Base-by-base conservation (phyloP, 2,113 vertebrate species). In the Onychorhynchus coronatus region DNA sequence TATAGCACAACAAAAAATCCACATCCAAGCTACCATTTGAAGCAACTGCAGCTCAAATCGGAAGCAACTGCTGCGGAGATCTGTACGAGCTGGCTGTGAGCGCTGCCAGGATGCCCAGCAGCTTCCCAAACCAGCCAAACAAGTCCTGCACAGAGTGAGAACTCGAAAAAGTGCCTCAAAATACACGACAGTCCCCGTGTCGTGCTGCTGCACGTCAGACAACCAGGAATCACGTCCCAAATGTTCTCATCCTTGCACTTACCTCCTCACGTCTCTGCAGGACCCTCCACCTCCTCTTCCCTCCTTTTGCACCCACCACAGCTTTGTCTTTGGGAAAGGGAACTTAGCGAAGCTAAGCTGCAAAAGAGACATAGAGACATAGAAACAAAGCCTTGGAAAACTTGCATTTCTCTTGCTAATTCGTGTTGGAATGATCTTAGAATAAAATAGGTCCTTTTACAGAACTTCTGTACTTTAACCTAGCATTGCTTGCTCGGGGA, bases 161-260 rank as follows among this genome's bases (percentile, higher is more conserved):
- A n/a, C 59, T 24, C 70, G 14, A 8, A 70, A 46, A 66, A 8
- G 25, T 28, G 30, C 21, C 56, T 52, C 47, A 20, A 66, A 88
- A 33, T 5, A 55, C 19, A 17, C 22, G 12, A 28, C 46, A 72
- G 12, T 39, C 30, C 22, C 61, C 42, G 39, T 44, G 31, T 15
- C 22, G 14, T 0, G 0, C 24, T 65, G 47, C 27, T 27, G 20
- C 18, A 52, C 14, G 3, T 25, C 1, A 75, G 46, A 16, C 16
- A 28, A 9, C 6, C 10, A 19, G 55, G 25, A 53, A 16, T 10
- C 41, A 47, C 17, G 28, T 14, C 33, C 18, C 62, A 50, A 4
- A n/a, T 44, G 37, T 27, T 12, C 59, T 75, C 52, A 63, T 37
- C 39, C 47, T 42, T 28, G 13, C 9, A 13, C 17, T 18, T 42